Percentiles rank a stretch among this genome's conserved stretches.
phyloP scores from a whole-genome alignment of 2,888 invertebrate species.

The Caprella mutica region DNA sequence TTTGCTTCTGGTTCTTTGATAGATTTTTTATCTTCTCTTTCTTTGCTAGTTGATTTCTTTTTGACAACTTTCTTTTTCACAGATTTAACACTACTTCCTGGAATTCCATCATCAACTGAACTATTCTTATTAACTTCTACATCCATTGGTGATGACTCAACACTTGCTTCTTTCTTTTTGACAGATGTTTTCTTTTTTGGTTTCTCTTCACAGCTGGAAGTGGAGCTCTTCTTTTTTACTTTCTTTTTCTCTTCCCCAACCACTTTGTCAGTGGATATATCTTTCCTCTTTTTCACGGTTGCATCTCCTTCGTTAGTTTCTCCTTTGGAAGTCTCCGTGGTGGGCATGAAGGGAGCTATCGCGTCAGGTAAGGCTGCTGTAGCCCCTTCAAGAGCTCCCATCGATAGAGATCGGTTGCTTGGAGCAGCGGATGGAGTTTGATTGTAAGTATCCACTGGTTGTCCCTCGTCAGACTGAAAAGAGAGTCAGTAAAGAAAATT shows the following conservation, averaged over 20 bases:
- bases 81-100: slow-evolving; percentile 14
- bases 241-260: slow-evolving; percentile 11
- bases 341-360: slow-evolving; percentile 22
- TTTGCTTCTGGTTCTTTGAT: background rate
- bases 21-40: background rate
- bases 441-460: no score
- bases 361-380: slow-evolving; percentile 4
- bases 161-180: slow-evolving; percentile 14
- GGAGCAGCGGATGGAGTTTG: background rate
- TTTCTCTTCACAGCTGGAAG: background rate
- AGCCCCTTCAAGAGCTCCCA: background rate
- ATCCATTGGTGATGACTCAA: slow-evolving; percentile 11
- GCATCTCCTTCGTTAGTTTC: background rate
- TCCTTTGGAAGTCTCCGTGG: slow-evolving; percentile 14
- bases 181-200: slow-evolving; percentile 12
- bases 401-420: no score
- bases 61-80: slow-evolving; percentile 22
- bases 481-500: no score
- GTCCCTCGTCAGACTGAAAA: no score
- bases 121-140: slow-evolving; percentile 8
- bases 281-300: slow-evolving; percentile 12
- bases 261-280: background rate
- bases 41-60: slow-evolving; percentile 9
- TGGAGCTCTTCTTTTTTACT: slow-evolving; percentile 13
- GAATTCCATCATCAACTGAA: slow-evolving; percentile 15